phyloP scores from a whole-genome alignment of 2,888 invertebrate species.

The Nymphalis urticae region DNA sequence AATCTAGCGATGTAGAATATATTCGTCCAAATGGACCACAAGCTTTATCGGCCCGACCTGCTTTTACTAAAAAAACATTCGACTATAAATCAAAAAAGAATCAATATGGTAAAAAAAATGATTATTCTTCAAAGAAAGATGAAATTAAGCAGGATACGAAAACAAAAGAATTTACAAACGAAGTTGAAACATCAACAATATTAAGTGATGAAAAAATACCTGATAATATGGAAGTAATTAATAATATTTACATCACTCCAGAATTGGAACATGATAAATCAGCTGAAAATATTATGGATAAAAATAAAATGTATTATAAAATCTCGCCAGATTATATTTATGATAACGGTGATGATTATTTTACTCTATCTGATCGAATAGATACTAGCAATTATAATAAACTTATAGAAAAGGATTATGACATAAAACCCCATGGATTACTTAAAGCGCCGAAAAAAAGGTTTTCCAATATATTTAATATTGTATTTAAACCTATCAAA shows the following conservation, averaged over 20 bases:
- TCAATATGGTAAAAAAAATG: slow-evolving; percentile 47
- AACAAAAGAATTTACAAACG: slow-evolving; percentile 16
- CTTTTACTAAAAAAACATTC: slow-evolving; percentile 43
- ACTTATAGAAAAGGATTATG: slow-evolving; percentile 23
- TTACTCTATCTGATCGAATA: slow-evolving; percentile 11
- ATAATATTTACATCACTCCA: slow-evolving; percentile 29
- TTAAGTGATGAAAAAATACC: slow-evolving; percentile 14
- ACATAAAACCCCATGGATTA: slow-evolving; percentile 26
- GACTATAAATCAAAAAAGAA: slow-evolving; percentile 49
- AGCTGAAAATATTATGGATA: slow-evolving; percentile 5
- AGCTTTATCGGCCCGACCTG: slow-evolving; percentile 37
- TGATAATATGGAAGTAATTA: slow-evolving; percentile 27
- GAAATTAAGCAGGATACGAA: slow-evolving; percentile 29
- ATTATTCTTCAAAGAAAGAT: slow-evolving; percentile 39
- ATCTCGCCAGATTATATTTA: slow-evolving; percentile 6
- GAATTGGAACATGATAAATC: slow-evolving; percentile 21
- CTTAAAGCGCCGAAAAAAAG: slow-evolving; percentile 31
- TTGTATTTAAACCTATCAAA: slow-evolving; percentile 41
- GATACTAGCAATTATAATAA: slow-evolving; percentile 28
- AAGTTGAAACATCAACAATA: slow-evolving; percentile 6
- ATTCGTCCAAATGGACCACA: slow-evolving; percentile 28
- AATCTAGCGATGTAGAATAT: slow-evolving; percentile 36
- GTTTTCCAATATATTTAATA: slow-evolving; percentile 45
- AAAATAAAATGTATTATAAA: slow-evolving; percentile 11
- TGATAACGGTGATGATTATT: slow-evolving; percentile 5